A percentile compares a stretch with the other conserved stretches of the same genome.
Conservation (phyloP, 2,797 vertebrate species). For the Cichlasoma orientale region DNA sequence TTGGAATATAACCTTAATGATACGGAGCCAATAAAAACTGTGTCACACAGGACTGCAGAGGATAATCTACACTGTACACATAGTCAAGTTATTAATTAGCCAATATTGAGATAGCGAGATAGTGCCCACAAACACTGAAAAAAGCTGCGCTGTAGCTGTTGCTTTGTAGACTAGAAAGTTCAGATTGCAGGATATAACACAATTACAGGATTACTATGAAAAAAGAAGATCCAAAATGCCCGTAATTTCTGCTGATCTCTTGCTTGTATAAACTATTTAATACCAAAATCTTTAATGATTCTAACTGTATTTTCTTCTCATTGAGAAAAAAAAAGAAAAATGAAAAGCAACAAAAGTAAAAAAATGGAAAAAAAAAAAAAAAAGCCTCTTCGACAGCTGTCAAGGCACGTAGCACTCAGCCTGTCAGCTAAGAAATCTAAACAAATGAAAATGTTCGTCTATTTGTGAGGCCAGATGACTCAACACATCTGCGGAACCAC, state of each 20-base stretch:
- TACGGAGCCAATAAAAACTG: slow-evolving; percentile 9
- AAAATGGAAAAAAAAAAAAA: neutral
- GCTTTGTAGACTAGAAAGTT: neutral
- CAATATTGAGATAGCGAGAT: neutral
- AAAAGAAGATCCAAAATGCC: neutral
- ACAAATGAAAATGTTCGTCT: slow-evolving; percentile 25
- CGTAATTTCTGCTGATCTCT: neutral
- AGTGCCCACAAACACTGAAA: neutral
- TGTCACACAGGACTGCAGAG: slow-evolving; percentile 11
- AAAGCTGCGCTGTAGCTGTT: neutral
- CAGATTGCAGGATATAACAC: neutral
- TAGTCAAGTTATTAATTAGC: slow-evolving; percentile 36
- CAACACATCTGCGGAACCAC: neutral
- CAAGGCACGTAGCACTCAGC: slow-evolving; percentile 7
- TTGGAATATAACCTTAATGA: slow-evolving; percentile 44
- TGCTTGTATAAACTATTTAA: neutral
- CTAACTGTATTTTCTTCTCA: neutral
- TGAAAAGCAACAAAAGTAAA: neutral
- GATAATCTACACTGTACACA: slow-evolving; percentile 14
- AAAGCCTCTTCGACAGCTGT: slow-evolving; percentile 5
- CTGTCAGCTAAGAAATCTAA: slow-evolving; percentile 22
- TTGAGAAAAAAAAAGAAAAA: neutral
- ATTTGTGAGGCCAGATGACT: slow-evolving; percentile 5
- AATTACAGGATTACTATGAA: accelerated
- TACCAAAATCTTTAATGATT: neutral